Base-by-base conservation (phyloP, 2,797 vertebrate genomes). In the Margarornis squamiger region DNA sequence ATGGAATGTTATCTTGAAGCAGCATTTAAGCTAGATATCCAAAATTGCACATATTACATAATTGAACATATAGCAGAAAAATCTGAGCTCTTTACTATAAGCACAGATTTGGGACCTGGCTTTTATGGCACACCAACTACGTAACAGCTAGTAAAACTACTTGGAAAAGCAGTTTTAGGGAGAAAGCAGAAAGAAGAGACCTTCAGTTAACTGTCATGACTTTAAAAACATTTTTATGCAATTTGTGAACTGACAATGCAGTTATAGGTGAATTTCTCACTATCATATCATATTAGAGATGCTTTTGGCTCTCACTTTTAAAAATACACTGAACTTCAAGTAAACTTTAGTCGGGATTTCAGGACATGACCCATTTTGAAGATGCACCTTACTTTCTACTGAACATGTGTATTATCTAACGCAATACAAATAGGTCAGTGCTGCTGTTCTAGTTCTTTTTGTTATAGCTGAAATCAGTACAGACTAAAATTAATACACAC, bases 401-500 rank as follows among this genome's bases (percentile, higher is more conserved):
- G 36, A 67, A 79, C 41, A 76, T 65, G 12, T 66, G 7, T 38
- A 61, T 92, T 96, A 96, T 32, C 91, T 95, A 95, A 96, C 45
- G 51, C 43, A 94, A 95, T 57, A 94, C 73, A 96, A 95, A 91
- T 91, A 93, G 91, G 94, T 94, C 94, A 90, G 38, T 61, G 73
- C 91, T 84, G 78, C 76, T 90, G 94, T 91, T 94, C 93, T 79
- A 95, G 95, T 96, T 96, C 85, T 92, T 81, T 88, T 71, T 76
- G 73, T 76, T 88, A 93, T 9, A 96, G 72, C 45, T 71, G 90
- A 96, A 96, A 96, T 71, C 86, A 96, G 95, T 85, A 65, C 90
- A 89, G 68, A 87, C 96, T 94, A 96, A 96, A 96, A 95, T 96
- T 96, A 96, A 93, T 90, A 93, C 30, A 93, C 13, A 86, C 3